Evolutionary conservation across 2,888 invertebrate genomes (phyloP), one percentile per base, ranked within the genome.

Genomic region (Gasteruption jaculator): DNA sequence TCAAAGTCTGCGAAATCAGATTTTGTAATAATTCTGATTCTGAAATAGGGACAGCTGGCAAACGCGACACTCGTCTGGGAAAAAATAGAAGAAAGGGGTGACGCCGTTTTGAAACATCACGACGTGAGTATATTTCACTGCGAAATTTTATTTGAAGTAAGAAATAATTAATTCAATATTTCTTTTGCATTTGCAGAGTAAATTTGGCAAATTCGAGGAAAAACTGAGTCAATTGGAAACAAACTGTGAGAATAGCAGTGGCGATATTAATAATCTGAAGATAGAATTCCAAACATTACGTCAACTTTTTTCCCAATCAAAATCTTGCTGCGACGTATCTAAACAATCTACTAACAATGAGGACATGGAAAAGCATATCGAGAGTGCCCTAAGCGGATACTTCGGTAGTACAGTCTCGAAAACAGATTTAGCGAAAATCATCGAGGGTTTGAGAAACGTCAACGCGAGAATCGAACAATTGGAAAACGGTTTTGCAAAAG

Each of bases 401-500:
- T 53, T 68, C 20, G 56, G 52, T n/a, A 33, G 33, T 8, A 50
- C 36, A 10, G 36, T 50, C 19, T 54, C 60, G 1, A 59, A 60
- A 45, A 45, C 58, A 21, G 56, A 63, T 22, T 30, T 61, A 11
- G 46, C 50, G 1, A 52, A 40, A 26, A 48, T 61, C 14, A 45
- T 61, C 10, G 45, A 52, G 38, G 74, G 75, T 26, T 72, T 80
- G 33, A 82, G 82, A 48, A 71, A 82, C 10, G 79, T 80, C 5
- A 82, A 79, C 53, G 75, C 79, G n/a, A 77, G 80, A 49, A 68
- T 82, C 53, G 80, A n/a, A n/a, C n/a, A 82, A 56, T 4, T 39
- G 5, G 15, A 29, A 15, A 39, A 40, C 12, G 19, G 31, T 4
- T 39, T 12, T 11, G 20, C 24, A 4, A 24, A 31, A 15, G 33